phyloP scores from a whole-genome alignment of 2,113 vertebrate genomes.

The Hyperopisus bebe region DNA sequence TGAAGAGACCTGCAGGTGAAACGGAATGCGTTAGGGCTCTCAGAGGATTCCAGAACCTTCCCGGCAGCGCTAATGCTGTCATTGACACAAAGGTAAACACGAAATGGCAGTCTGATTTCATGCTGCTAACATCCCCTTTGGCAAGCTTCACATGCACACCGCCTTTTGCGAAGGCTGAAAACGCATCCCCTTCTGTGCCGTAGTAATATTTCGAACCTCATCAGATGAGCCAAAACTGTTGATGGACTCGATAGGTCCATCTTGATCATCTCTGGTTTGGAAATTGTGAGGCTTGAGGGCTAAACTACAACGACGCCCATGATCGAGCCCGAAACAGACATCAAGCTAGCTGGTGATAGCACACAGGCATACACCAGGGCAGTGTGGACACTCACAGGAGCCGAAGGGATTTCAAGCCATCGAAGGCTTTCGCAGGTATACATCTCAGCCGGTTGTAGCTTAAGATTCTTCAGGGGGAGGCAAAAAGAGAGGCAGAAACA shows the following conservation, averaged over 20 bases:
- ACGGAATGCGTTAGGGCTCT: constrained; percentile 14
- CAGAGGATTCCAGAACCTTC: neutral
- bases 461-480: constrained; percentile 32
- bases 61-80: neutral
- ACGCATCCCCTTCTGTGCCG: neutral
- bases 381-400: constrained; percentile 74
- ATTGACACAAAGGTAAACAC: neutral
- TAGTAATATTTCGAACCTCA: neutral
- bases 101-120: neutral
- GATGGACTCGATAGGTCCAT: neutral
- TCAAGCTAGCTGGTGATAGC: neutral
- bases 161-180: neutral
- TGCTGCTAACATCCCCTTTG: neutral
- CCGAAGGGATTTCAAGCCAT: constrained; percentile 82
- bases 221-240: neutral
- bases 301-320: neutral
- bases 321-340: neutral
- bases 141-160: neutral
- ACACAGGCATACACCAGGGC: too few species aligned
- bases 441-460: constrained; percentile 85
- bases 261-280: neutral
- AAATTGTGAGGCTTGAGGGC: neutral
- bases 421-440: constrained; percentile 80
- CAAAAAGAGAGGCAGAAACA: neutral
- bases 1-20: constrained; percentile 78